Conservation (phyloP, 2,797 vertebrate genomes). For the Sebastes steindachneri region DNA sequence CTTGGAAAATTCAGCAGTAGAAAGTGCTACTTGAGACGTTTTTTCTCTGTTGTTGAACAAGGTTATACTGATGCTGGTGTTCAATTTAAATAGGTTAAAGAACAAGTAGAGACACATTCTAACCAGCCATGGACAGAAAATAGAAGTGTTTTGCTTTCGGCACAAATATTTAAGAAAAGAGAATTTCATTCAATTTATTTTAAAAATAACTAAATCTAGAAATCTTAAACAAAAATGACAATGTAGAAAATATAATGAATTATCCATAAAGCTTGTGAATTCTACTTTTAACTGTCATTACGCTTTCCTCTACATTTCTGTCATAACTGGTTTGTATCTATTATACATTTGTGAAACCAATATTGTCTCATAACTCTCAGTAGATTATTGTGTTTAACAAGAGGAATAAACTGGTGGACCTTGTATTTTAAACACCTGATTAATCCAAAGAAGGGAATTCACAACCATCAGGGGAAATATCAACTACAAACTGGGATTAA, state of each 20-base stretch:
- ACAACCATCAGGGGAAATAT: not conserved
- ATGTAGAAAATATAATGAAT: not conserved
- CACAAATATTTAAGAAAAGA: not conserved
- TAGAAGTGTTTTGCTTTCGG: not conserved
- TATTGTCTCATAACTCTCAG: not conserved
- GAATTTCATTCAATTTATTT: not conserved
- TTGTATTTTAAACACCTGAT: not conserved
- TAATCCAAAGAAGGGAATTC: not conserved
- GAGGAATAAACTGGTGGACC: not conserved
- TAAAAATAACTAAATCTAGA: not conserved
- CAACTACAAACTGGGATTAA: not conserved
- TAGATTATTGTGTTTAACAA: not conserved
- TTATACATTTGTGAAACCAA: not conserved
- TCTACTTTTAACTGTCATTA: not conserved
- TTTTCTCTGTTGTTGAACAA: not conserved
- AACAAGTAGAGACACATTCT: no score
- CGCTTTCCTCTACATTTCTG: not conserved
- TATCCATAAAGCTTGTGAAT: not conserved
- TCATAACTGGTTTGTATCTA: not conserved
- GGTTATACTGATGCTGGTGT: not conserved
- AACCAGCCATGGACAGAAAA: not conserved
- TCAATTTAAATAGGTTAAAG: no score
- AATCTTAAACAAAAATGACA: not conserved
- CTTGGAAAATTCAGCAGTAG: no score
- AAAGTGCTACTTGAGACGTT: not conserved